Evolutionary conservation across 1,140 invertebrate species (phyloP), one percentile per base, ranked within the genome.

Genomic region (Cydia fagiglandana): DNA sequence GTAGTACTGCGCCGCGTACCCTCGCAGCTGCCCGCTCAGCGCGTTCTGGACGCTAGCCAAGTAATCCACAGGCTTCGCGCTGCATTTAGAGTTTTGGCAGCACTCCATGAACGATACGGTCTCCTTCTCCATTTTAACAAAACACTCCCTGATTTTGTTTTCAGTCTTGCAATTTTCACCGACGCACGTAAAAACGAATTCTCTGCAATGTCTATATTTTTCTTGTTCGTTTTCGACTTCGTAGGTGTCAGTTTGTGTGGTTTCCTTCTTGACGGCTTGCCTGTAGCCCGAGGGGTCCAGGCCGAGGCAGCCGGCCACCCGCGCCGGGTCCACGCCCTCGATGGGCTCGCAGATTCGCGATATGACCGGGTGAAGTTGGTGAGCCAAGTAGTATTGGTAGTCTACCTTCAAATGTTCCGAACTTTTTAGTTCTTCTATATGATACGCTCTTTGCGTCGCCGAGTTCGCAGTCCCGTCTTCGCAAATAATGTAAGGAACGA

Each of bases 401-500:
- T 99, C 98, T 15, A 98, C 94, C 92, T 96, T 96, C 0, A 98
- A 91, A 50, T 91, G 92, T 76, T 95, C 94, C 7, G 93, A 94
- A 73, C 94, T 96, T 84, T 97, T 97, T 34, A 97, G 88, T 91
- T 99, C 98, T 73, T 99, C 98, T 61, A 98, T 94, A 84, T 99
- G 98, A 92, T 99, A 99, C 4, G 97, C 98, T 88, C 99, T 94
- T 93, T 99, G 98, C n/a, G 95, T 97, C 0, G 97, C 95, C 4
- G 96, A 92, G 80, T 96, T 95, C n/a, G 94, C 94, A 9, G 95
- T 96, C 5, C 96, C 97, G 93, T 98, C 97, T 92, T 98, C 94
- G 89, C 99, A 99, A 84, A 99, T 98, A 2, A 99, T 94, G 88
- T 99, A 99, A 10, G 97, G 95, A 1, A 99, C 97, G 24, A 98